Percentiles rank a stretch among this genome's conserved stretches.
Conservation (phyloP, 2,888 invertebrate species). For the Capitulum mitella region DNA sequence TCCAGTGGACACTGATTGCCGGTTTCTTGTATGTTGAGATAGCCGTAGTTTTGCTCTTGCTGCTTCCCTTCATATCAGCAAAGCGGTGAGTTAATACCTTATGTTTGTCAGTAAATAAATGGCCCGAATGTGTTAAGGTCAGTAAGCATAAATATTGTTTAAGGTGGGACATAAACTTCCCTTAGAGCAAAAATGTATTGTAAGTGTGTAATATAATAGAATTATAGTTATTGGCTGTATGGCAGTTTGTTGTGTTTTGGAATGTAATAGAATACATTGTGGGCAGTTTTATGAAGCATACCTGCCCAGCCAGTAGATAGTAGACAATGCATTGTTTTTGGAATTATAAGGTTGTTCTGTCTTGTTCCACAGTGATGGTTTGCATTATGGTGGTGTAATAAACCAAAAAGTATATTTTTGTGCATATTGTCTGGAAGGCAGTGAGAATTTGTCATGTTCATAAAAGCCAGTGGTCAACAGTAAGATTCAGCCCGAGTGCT, state of each 20-base stretch:
- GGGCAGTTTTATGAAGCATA: too few species aligned
- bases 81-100: conserved; percentile 48
- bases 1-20: conserved; percentile 97
- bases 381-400: too few species aligned
- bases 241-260: not conserved
- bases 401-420: too few species aligned
- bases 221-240: not conserved
- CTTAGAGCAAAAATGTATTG: not conserved
- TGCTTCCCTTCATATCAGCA: conserved; percentile 81
- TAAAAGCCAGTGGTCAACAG: too few species aligned
- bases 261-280: not conserved
- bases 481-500: too few species aligned
- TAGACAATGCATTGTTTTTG: too few species aligned
- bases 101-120: not conserved
- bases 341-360: too few species aligned
- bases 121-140: not conserved
- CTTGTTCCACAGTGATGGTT: too few species aligned
- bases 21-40: conserved; percentile 89
- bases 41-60: conserved; percentile 68
- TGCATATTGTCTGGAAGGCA: too few species aligned
- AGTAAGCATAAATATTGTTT: not conserved
- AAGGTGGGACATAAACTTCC: not conserved
- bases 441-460: too few species aligned
- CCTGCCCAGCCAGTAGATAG: too few species aligned
- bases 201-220: not conserved